Percentiles rank a stretch among this genome's conserved stretches.
These are phyloP conservation scores for Aphodius sticticus DNA, from an alignment of 2,888 invertebrate species.

Conservation along the genomic window DNA sequence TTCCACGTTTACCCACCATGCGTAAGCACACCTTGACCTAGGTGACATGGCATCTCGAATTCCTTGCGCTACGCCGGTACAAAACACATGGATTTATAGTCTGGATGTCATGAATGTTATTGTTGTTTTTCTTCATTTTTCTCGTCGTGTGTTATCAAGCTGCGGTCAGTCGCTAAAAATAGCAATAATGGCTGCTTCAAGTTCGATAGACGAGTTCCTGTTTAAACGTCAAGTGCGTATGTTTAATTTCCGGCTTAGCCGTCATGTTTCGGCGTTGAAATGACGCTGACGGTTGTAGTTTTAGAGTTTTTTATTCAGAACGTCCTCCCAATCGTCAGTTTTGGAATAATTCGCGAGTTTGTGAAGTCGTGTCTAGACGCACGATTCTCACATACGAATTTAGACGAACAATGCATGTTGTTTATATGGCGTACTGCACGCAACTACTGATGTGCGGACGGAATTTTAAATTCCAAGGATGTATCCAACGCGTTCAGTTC, in stretches of 20 bases:
- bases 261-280: neutral
- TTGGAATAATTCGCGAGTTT: neutral
- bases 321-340: neutral
- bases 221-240: neutral
- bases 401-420: neutral
- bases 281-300: neutral
- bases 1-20: too few relatives aligned
- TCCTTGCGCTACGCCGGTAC: too few relatives aligned
- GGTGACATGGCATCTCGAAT: too few relatives aligned
- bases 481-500: neutral
- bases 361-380: neutral
- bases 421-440: neutral
- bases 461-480: neutral
- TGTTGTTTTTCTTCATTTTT: too few relatives aligned
- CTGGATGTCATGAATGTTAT: too few relatives aligned
- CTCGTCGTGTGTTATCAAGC: neutral
- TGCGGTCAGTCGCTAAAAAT: neutral
- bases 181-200: neutral
- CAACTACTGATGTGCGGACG: neutral
- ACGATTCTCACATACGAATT: neutral
- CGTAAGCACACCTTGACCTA: too few relatives aligned
- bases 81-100: too few relatives aligned
- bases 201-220: neutral
- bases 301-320: neutral
- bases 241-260: neutral